These are phyloP conservation scores for Thelaira solivaga DNA, from an alignment of 2,888 invertebrate species.

Conservation along the genomic window DNA sequence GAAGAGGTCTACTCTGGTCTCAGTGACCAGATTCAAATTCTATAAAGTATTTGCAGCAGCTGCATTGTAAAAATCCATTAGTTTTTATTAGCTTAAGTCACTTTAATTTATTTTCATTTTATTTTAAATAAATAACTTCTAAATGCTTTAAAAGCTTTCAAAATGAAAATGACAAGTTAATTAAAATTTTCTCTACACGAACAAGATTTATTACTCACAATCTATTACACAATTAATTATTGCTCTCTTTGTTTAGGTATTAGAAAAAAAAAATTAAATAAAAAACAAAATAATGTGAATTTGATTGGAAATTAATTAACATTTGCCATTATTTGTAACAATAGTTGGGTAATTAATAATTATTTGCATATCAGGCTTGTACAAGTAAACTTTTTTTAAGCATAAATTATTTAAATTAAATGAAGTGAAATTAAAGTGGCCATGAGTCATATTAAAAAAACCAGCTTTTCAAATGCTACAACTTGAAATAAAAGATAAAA, in stretches of 20 bases:
- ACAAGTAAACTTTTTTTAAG: background rate
- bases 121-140: background rate
- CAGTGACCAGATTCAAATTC: too few species aligned
- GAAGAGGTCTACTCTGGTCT: too few species aligned
- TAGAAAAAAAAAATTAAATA: too few species aligned
- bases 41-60: too few species aligned
- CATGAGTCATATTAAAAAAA: background rate
- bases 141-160: background rate
- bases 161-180: conserved; percentile 8
- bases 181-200: background rate
- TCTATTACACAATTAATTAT: background rate
- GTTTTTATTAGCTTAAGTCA: too few species aligned
- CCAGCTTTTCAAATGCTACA: background rate
- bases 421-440: background rate
- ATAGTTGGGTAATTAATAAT: conserved; percentile 20
- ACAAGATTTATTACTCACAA: conserved; percentile 11
- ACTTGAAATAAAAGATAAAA: background rate
- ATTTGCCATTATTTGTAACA: conserved; percentile 35
- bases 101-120: background rate
- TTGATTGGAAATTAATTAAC: conserved; percentile 21
- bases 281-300: background rate
- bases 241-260: conserved; percentile 15
- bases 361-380: too few species aligned
- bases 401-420: conserved; percentile 25
- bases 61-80: too few species aligned